Evolutionary conservation across 1,140 invertebrate genomes (phyloP).

Genomic region (Ruditapes philippinarum): DNA sequence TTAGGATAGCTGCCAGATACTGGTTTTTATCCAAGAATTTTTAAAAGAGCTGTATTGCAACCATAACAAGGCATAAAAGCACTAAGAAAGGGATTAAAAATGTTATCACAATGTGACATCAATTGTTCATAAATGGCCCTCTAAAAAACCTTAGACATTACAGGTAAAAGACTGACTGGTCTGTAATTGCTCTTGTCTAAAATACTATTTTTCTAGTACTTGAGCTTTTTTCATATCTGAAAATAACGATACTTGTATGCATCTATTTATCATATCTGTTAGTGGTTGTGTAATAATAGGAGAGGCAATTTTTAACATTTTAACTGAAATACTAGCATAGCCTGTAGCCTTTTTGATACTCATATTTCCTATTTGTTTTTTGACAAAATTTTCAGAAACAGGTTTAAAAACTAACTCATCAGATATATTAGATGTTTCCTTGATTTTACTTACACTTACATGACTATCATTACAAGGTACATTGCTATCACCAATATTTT

Average conservation of each 20-base stretch:
- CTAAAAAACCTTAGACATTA: slow-evolving; percentile 64
- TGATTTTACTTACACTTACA: slow-evolving; percentile 44
- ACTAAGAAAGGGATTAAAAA: slow-evolving; percentile 52
- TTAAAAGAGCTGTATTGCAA: slow-evolving; percentile 44
- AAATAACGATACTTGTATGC: not conserved
- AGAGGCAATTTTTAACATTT: not conserved
- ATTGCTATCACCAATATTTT: slow-evolving; percentile 41
- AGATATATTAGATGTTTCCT: not conserved
- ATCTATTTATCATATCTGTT: slow-evolving; percentile 31
- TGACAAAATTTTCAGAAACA: slow-evolving; percentile 36
- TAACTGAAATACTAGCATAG: not conserved
- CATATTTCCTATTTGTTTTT: slow-evolving; percentile 50
- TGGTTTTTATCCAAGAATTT: slow-evolving; percentile 63
- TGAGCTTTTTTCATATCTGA: slow-evolving; percentile 37
- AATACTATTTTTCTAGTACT: slow-evolving; percentile 40
- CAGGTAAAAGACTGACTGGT: slow-evolving; percentile 65
- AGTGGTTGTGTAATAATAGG: not conserved
- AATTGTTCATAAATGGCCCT: slow-evolving; percentile 56
- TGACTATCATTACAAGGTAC: slow-evolving; percentile 8
- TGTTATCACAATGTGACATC: slow-evolving; percentile 12
- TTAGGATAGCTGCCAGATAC: slow-evolving; percentile 52
- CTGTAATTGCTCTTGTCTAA: slow-evolving; percentile 56
- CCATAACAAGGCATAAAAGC: slow-evolving; percentile 51
- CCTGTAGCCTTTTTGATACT: slow-evolving; percentile 75
- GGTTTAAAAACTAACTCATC: slow-evolving; percentile 29